phyloP scores from a whole-genome alignment of 2,113 vertebrate species.

The Heteronetta atricapilla region DNA sequence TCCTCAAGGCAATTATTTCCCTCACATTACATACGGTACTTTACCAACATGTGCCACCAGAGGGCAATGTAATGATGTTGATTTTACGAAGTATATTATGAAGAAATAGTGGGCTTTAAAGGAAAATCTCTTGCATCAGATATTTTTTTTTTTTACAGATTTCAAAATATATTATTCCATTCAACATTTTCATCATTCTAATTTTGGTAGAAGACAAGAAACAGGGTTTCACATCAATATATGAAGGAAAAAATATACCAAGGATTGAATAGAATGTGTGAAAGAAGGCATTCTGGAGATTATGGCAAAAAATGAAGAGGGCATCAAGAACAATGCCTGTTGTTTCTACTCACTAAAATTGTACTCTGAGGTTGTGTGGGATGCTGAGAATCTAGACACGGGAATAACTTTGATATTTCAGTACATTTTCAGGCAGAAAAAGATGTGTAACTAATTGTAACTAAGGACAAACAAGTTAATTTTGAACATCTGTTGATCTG shows the following conservation, averaged over 20 bases:
- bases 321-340: neutral
- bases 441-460: neutral
- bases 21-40: fast-evolving
- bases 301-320: neutral
- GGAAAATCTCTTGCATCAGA: neutral
- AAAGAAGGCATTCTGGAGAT: neutral
- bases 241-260: neutral
- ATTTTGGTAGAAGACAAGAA: neutral
- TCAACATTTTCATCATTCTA: neutral
- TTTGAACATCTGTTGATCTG: neutral
- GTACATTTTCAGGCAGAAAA: neutral
- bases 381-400: neutral
- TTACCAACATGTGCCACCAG: conserved; percentile 60
- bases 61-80: conserved; percentile 54
- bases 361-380: neutral
- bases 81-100: neutral
- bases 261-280: neutral
- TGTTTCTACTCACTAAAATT: neutral
- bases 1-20: neutral
- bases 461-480: neutral
- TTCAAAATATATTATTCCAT: neutral
- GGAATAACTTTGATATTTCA: neutral
- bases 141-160: too few relatives aligned
- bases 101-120: neutral
- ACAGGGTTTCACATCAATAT: neutral